phyloP scores from a whole-genome alignment of 2,888 invertebrate species.

The Thalpophila matura region DNA sequence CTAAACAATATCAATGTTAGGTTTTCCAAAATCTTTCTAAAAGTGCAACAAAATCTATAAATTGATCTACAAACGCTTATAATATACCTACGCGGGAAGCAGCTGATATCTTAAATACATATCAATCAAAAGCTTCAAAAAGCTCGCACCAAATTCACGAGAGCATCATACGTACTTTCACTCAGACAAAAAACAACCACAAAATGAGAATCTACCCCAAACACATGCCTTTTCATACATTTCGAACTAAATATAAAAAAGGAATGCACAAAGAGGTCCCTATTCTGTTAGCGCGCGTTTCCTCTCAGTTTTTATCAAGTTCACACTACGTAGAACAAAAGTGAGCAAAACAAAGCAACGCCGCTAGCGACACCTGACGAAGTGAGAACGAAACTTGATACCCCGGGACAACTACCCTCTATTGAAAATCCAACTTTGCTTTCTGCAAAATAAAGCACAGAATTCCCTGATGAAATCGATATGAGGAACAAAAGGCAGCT shows the following conservation, averaged over 20 bases:
- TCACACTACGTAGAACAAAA: constrained; percentile 89
- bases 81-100: constrained; percentile 13
- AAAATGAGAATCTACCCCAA: constrained; percentile 68
- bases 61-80: background rate
- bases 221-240: constrained; percentile 72
- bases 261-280: constrained; percentile 72
- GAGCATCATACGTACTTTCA: constrained; percentile 62
- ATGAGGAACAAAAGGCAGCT: constrained; percentile 33
- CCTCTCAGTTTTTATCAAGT: constrained; percentile 85
- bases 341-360: constrained; percentile 85
- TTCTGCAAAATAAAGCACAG: constrained; percentile 33
- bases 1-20: background rate
- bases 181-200: constrained; percentile 69
- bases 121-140: constrained; percentile 35
- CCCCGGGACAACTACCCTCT: constrained; percentile 58
- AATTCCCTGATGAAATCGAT: constrained; percentile 28
- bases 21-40: too few species aligned
- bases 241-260: constrained; percentile 64
- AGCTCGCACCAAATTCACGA: constrained; percentile 24
- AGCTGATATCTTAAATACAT: constrained; percentile 47
- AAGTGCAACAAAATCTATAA: background rate
- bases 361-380: constrained; percentile 89
- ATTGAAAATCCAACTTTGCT: constrained; percentile 61
- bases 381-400: constrained; percentile 89
- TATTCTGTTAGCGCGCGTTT: constrained; percentile 80